Percentiles rank a stretch among this genome's conserved stretches.
These are phyloP conservation scores for Ptychodera flava DNA, from an alignment of 35 echinoderm and acorn worm genomes.

Conservation along the genomic window DNA sequence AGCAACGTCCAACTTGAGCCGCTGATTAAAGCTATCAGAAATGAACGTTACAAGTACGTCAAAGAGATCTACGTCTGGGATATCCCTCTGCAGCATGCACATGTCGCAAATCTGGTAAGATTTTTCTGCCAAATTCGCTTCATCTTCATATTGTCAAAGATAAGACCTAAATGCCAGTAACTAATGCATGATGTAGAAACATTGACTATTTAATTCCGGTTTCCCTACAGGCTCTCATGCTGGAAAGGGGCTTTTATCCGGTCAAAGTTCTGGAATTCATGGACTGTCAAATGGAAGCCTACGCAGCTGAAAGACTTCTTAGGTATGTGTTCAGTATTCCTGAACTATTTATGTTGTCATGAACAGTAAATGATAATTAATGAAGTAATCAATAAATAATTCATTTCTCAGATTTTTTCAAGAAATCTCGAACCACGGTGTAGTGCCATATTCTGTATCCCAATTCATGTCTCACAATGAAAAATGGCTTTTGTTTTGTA, in stretches of 20 bases:
- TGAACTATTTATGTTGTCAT: neutral
- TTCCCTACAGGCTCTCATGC: conserved; percentile 60
- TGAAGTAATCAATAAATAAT: neutral
- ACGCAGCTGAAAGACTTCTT: conserved; percentile 68
- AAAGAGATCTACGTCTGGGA: conserved; percentile 97
- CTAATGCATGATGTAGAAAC: too few species aligned
- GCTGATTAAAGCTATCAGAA: conserved; percentile 46
- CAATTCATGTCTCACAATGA: too few species aligned
- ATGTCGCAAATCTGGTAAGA: conserved; percentile 75
- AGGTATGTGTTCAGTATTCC: conserved; percentile 20
- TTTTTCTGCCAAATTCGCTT: too few species aligned
- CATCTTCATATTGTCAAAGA: too few species aligned
- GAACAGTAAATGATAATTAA: neutral
- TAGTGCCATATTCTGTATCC: too few species aligned
- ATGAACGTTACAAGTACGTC: conserved; percentile 82
- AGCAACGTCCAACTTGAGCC: conserved; percentile 77
- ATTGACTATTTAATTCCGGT: too few species aligned
- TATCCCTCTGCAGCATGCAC: conserved; percentile 58
- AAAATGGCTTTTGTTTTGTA: too few species aligned
- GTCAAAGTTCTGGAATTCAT: conserved; percentile 66
- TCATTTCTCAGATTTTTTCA: neutral
- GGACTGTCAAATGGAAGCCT: conserved; percentile 52
- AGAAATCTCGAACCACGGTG: too few species aligned
- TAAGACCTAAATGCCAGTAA: too few species aligned
- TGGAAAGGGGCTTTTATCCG: conserved; percentile 89